Conservation (phyloP, 2,113 vertebrate species). For the Rhabdornis inornatus region DNA sequence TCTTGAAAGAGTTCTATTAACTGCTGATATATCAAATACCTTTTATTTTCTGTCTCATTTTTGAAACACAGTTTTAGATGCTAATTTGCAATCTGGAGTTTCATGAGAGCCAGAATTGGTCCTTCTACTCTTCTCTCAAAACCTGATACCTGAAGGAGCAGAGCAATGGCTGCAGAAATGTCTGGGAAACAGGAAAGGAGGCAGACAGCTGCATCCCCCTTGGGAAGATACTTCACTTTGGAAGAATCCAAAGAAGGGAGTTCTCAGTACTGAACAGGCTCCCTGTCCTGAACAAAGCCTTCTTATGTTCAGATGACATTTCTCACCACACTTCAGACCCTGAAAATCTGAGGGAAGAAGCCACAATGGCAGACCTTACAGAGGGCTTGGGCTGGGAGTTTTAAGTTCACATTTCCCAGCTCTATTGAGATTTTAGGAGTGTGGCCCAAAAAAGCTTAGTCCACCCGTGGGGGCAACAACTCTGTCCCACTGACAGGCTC, state of each 20-base stretch:
- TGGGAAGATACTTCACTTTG: neutral
- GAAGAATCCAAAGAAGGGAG: neutral
- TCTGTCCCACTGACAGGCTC: neutral
- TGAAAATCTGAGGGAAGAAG: neutral
- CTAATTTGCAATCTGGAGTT: constrained; percentile 2
- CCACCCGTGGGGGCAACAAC: neutral
- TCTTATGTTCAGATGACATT: neutral
- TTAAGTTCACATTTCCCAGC: neutral
- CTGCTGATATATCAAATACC: neutral
- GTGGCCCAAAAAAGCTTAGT: neutral
- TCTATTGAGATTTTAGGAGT: neutral
- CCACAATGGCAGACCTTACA: neutral
- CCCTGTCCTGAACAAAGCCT: neutral
- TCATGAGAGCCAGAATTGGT: neutral
- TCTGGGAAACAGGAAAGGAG: neutral
- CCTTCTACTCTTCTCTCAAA: neutral
- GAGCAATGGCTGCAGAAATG: neutral
- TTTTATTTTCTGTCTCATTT: neutral
- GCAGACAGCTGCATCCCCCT: neutral
- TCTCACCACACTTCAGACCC: neutral
- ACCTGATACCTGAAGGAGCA: neutral
- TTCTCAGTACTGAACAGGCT: neutral
- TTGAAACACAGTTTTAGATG: neutral
- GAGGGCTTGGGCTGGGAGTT: neutral
- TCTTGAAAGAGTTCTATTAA: constrained; percentile 13